Evolutionary conservation across 2,113 vertebrate species (phyloP), one percentile per base, ranked within the genome.

Genomic region (Cynoglossus semilaevis): DNA sequence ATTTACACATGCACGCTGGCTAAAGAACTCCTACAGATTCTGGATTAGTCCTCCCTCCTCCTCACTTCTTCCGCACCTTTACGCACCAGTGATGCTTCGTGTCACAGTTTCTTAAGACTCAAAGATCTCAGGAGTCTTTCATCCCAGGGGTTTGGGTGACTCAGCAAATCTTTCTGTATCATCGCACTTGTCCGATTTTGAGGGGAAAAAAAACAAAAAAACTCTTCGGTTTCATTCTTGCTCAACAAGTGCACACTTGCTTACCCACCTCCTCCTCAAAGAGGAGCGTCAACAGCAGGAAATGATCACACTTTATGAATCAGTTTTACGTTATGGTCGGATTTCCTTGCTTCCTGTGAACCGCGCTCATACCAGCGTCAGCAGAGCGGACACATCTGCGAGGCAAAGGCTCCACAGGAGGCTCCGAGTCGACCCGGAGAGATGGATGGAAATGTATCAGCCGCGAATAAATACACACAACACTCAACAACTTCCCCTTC

Each of bases 1-100:
- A 87, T 91, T 90, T 88, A 83, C 88, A 91, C 88, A 88, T 85
- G 86, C 85, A 88, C 89, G 67, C 79, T 44, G 64, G 69, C 76
- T 69, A 77, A 83, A 83, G 70, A 67, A 74, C 66, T 63, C 85
- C 75, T 81, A 76, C 76, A 79, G 70, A 60, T 80, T 70, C 38
- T 44, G 76, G 85, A 90, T 91, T 89, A 90, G 87, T 75, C 62
- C 62, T 54, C 47, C 76, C 78, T 79, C 51, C 13, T 51, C 58
- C 37, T 55, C 22, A 14, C 67, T 68, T 67, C 69, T 60, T 54
- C 58, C 70, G 59, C 69, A 66, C 45, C 70, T 85, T 89, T 87
- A 72, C 69, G 67, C 86, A 71, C 74, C 82, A 80, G 75, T 72
- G 81, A 67, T 12, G 71, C 78, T 72, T 70, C 70, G 75, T 76